Evolutionary conservation across 1,140 invertebrate genomes (phyloP), one percentile per base, ranked within the genome.

Genomic region (Temnothorax longispinosus): DNA sequence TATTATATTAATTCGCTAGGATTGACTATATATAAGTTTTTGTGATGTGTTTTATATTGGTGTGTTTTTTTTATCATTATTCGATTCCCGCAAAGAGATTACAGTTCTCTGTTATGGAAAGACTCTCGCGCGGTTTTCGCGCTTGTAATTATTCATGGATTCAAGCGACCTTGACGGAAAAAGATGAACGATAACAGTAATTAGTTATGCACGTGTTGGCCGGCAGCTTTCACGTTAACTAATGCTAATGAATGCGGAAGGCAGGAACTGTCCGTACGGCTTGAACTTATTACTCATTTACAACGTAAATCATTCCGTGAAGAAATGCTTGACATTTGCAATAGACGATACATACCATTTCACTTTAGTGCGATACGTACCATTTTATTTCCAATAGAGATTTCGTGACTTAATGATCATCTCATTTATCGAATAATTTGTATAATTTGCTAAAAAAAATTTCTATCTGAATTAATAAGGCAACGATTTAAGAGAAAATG

Each of bases 211-310:
- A 62, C 77, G 35, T 67, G 60, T 65, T 58, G 11, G 52, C 6
- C 78, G 54, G 15, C 27, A n/a, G 41, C 69, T 74, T 84, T 84
- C 69, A 74, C 54, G 27, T 84, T 84, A 84, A 60, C 41, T 60
- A 50, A 74, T 84, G 80, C 69, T 75, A 84, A 75, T 75, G 54
- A 84, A 75, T 84, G 56, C 54, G 56, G 41, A 60, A 75, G 52
- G 27, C 52, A 72, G 58, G 54, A 84, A 84, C 47, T 56, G 62
- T 67, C 38, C 8, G 21, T 35, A 27, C 13, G 38, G 58, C 18
- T 74, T 35, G 44, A 50, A 84, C 54, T 74, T 82, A 74, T 74
- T 81, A 54, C 8, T 71, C 35, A 58, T 6, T 71, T 44, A 35
- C 35, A 56, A 69, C 50, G 35, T 74, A 71, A 82, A 60, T 74